Percentiles rank a stretch among this genome's conserved stretches.
Conservation (phyloP, 2,113 vertebrate genomes). For the Platichthys stellatus region DNA sequence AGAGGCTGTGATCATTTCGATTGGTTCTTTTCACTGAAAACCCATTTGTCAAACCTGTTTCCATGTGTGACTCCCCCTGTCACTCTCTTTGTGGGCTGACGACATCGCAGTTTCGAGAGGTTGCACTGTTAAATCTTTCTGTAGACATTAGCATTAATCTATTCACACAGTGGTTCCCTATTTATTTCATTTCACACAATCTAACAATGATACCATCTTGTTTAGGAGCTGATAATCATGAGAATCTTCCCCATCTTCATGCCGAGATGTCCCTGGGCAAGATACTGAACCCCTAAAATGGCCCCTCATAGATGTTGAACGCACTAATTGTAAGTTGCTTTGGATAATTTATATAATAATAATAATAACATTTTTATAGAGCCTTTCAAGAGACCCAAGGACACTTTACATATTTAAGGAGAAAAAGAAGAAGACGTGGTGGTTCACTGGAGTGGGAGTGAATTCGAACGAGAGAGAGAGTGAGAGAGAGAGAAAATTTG, state of each 20-base stretch:
- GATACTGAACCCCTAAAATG: no score
- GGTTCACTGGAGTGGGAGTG: no score
- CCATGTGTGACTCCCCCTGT: constrained; percentile 7
- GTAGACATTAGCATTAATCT: background rate
- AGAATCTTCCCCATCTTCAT: no score
- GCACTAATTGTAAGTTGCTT: no score
- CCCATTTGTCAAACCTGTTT: constrained; percentile 41
- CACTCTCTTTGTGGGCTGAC: constrained; percentile 9
- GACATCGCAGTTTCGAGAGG: constrained; percentile 22
- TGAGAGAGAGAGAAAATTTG: background rate
- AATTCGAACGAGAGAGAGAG: no score
- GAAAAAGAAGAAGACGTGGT: no score
- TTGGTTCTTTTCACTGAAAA: constrained; percentile 42
- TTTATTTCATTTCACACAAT: background rate
- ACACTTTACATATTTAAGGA: no score
- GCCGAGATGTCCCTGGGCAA: no score
- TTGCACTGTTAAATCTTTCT: background rate
- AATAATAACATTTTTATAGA: no score
- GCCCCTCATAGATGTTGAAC: no score
- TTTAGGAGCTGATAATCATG: background rate
- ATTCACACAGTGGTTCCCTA: background rate
- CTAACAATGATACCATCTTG: background rate
- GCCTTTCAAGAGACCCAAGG: no score
- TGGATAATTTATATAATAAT: no score
- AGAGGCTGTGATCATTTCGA: constrained; percentile 30